A percentile compares a stretch with the other conserved stretches of the same genome.
These are phyloP conservation scores for Hybognathus amarus DNA, from an alignment of 2,797 vertebrate species.

Conservation along the genomic window DNA sequence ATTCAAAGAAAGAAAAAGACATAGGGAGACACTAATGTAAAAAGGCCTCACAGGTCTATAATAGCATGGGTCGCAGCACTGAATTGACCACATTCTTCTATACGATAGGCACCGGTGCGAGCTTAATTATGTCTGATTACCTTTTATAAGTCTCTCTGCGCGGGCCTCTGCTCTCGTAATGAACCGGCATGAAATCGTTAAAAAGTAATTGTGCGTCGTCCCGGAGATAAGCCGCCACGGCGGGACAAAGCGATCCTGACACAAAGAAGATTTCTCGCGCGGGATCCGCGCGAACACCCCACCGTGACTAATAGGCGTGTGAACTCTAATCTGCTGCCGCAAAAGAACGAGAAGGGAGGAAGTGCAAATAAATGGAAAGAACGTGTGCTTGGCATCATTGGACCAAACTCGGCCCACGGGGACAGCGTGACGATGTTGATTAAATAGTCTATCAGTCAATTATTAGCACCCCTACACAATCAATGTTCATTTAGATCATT, in stretches of 20 bases:
- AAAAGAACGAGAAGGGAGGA: slow-evolving; percentile 59
- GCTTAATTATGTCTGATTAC: slow-evolving; percentile 72
- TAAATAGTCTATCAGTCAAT: slow-evolving; percentile 21
- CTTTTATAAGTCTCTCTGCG: slow-evolving; percentile 70
- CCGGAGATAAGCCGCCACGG: slow-evolving; percentile 69
- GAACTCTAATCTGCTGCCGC: slow-evolving; percentile 74
- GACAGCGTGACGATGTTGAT: slow-evolving; percentile 15
- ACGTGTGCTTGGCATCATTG: neutral
- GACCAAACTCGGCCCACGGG: neutral
- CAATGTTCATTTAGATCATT: slow-evolving; percentile 2
- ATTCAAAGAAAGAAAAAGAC: neutral
- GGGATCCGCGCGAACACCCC: slow-evolving; percentile 65
- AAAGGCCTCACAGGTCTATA: slow-evolving; percentile 43
- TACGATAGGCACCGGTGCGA: slow-evolving; percentile 48
- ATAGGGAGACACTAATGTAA: slow-evolving; percentile 9
- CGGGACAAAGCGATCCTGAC: slow-evolving; percentile 73
- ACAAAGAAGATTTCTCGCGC: slow-evolving; percentile 73
- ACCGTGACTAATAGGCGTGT: slow-evolving; percentile 76
- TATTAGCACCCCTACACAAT: neutral
- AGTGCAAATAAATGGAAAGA: slow-evolving; percentile 31
- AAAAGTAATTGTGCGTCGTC: slow-evolving; percentile 75
- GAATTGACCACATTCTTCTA: slow-evolving; percentile 38
- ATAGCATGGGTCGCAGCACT: slow-evolving; percentile 40
- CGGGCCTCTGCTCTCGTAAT: slow-evolving; percentile 73
- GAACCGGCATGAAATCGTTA: slow-evolving; percentile 78